These are phyloP conservation scores for Gnathonemus longibarbis DNA, from an alignment of 2,113 vertebrate genomes.

Conservation along the genomic window DNA sequence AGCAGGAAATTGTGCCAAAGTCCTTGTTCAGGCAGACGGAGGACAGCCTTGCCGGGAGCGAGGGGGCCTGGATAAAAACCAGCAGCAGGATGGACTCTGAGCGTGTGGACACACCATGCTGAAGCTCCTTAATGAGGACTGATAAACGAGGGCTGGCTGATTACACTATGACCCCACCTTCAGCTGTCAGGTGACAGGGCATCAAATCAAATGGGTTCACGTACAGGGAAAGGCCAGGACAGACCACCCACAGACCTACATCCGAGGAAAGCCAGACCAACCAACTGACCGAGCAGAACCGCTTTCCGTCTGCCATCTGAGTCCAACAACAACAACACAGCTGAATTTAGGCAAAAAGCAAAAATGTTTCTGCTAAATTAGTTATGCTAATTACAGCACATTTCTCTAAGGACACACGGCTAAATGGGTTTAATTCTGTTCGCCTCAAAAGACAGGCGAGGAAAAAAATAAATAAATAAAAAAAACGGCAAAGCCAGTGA, in stretches of 20 bases:
- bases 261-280: background rate
- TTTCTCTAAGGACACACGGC: constrained; percentile 51
- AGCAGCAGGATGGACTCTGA: background rate
- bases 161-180: background rate
- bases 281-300: background rate
- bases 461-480: constrained; percentile 32
- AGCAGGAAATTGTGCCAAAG: constrained; percentile 45
- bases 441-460: constrained; percentile 55
- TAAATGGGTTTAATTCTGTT: constrained; percentile 69
- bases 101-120: background rate
- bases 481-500: constrained; percentile 31
- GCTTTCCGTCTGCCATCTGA: background rate
- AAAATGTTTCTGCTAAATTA: constrained; percentile 69
- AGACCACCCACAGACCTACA: background rate
- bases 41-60: background rate
- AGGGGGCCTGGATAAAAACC: too few relatives aligned
- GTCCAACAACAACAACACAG: constrained; percentile 8
- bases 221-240: background rate
- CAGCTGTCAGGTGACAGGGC: background rate
- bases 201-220: background rate
- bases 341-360: constrained; percentile 55
- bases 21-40: constrained; percentile 30
- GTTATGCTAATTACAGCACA: constrained; percentile 67
- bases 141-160: background rate
- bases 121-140: background rate